These are phyloP conservation scores for Himantopus leucocephalus DNA, from an alignment of 2,113 vertebrate species.

Conservation along the genomic window DNA sequence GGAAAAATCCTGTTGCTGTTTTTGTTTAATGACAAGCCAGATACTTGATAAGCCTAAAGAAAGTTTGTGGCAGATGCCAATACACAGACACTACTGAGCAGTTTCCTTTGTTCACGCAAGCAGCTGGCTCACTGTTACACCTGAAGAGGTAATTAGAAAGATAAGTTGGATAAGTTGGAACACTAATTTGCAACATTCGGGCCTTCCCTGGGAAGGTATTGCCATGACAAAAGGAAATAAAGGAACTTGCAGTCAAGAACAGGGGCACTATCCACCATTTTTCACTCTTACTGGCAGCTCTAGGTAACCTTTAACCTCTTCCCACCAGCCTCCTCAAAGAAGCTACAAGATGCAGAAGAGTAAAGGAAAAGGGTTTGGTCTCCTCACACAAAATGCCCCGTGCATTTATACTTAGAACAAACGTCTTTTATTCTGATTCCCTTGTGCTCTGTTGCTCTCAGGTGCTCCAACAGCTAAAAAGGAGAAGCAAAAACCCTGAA, in stretches of 20 bases:
- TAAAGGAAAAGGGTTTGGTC: constrained; percentile 3
- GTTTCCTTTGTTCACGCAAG: constrained; percentile 15
- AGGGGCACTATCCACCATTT: constrained; percentile 65
- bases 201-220: constrained; percentile 65
- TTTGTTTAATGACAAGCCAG: background rate
- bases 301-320: constrained; percentile 72
- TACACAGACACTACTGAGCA: background rate
- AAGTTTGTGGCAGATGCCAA: background rate
- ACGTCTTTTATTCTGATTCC: constrained; percentile 32
- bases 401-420: constrained; percentile 35
- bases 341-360: constrained; percentile 65
- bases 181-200: constrained; percentile 66
- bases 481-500: background rate
- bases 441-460: constrained; percentile 9
- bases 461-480: background rate
- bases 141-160: constrained; percentile 71
- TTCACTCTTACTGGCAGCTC: constrained; percentile 71
- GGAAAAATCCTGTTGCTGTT: background rate
- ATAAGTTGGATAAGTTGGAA: constrained; percentile 56
- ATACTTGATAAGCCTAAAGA: background rate
- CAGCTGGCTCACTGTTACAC: constrained; percentile 57
- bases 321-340: constrained; percentile 73
- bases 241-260: constrained; percentile 48
- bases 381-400: constrained; percentile 2
- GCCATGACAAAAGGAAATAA: constrained; percentile 68